These are phyloP conservation scores for Amorpha juglandis DNA, from an alignment of 2,888 invertebrate species.

Conservation along the genomic window DNA sequence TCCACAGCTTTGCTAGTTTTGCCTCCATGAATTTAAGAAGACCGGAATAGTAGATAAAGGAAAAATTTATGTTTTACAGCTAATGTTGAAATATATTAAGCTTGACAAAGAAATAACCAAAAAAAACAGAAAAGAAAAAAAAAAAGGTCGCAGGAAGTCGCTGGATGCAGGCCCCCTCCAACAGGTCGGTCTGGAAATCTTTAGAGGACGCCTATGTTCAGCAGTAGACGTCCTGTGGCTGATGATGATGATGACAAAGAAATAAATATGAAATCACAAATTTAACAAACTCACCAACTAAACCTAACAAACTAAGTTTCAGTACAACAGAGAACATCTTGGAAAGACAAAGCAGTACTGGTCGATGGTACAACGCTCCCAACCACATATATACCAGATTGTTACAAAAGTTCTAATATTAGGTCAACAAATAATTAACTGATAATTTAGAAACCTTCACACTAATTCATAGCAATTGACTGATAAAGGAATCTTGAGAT, in stretches of 20 bases:
- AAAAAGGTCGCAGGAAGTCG: too few species aligned
- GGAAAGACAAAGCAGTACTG: constrained; percentile 34
- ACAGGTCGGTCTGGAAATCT: too few species aligned
- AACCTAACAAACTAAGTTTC: constrained; percentile 37
- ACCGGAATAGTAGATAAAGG: not conserved
- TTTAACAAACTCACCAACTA: constrained; percentile 37
- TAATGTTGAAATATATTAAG: too few species aligned
- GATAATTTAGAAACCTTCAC: constrained; percentile 71
- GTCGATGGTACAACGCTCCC: constrained; percentile 23
- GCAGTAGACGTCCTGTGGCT: too few species aligned
- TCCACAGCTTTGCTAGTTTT: too few species aligned
- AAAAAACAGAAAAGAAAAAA: too few species aligned
- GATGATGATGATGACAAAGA: too few species aligned
- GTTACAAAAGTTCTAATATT: constrained; percentile 59
- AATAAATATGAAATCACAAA: constrained; percentile 1
- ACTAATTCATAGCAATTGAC: constrained; percentile 58
- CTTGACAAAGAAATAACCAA: too few species aligned
- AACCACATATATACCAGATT: constrained; percentile 37
- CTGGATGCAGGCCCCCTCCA: too few species aligned
- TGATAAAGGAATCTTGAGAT: constrained; percentile 51
- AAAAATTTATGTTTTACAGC: not conserved
- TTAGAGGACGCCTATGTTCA: too few species aligned
- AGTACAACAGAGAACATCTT: constrained; percentile 37
- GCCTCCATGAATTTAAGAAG: too few species aligned
- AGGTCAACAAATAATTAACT: constrained; percentile 65